phyloP scores from a whole-genome alignment of 2,888 invertebrate species.

The Choreutis nemorana region DNA sequence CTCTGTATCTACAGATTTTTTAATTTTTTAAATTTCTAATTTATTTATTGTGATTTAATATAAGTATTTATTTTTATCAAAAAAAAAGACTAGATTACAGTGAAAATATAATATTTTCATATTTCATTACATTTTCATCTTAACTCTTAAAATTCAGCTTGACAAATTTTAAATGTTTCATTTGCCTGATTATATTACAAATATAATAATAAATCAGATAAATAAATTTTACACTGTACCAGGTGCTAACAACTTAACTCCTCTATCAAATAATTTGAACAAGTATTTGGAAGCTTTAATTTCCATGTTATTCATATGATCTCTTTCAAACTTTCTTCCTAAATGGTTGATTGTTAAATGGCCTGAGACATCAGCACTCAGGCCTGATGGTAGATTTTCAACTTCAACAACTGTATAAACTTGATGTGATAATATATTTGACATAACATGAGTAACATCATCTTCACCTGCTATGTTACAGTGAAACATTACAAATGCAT shows the following conservation, averaged over 20 bases:
- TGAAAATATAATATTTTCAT: no score
- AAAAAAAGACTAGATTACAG: no score
- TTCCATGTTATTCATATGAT: constrained; percentile 29
- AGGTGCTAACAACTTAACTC: constrained; percentile 76
- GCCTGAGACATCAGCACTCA: constrained; percentile 77
- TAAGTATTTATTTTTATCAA: no score
- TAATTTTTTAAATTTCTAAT: no score
- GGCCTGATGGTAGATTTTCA: constrained; percentile 74
- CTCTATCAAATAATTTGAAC: constrained; percentile 78
- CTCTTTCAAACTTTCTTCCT: constrained; percentile 33
- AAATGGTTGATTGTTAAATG: constrained; percentile 64
- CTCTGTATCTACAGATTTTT: no score
- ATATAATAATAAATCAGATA: neutral
- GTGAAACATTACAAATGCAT: constrained; percentile 56
- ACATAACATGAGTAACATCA: constrained; percentile 65
- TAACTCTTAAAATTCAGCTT: no score
- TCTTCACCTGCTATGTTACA: constrained; percentile 67
- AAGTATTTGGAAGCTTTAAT: constrained; percentile 50
- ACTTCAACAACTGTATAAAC: constrained; percentile 71
- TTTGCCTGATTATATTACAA: no score
- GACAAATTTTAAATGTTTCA: no score
- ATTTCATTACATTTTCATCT: no score
- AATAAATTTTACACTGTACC: constrained; percentile 51
- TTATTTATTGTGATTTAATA: no score
- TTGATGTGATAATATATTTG: constrained; percentile 69